Evolutionary conservation across 2,888 invertebrate species (phyloP), one percentile per base, ranked within the genome.

Genomic region (Chloromyia formosa): DNA sequence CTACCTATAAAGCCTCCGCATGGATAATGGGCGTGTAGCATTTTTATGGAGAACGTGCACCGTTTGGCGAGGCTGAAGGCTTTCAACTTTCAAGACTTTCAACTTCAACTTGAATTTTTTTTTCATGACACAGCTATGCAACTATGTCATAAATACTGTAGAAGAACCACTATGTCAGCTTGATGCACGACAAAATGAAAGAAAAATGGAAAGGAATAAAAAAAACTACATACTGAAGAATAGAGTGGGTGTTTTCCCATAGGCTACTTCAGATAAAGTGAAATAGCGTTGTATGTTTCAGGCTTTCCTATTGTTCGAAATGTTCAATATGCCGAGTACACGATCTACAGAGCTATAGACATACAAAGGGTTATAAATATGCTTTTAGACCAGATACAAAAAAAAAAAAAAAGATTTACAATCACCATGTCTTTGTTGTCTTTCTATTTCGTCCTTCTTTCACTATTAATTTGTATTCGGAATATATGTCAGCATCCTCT

Each of bases 51-150:
- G 45, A 66, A 45, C 18, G 45, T 20, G 16, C 23, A 27, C 56
- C 18, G 66, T 42, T 14, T 22, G 42, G 40, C 12, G 42, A 20
- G 40, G 14, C 16, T 71, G 71, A 20, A 71, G 71, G 40, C 71
- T 71, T 58, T 58, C 71, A 71, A 71, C 71, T 71, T 58, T 58
- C 71, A 71, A 71, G 71, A 71, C 71, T 71, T 71, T 71, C 71
- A 71, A 71, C 71, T 71, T 71, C 71, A 71, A 71, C 71, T 71
- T 71, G 71, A 71, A 71, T 40, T 40, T 71, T 49, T 40, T 40
- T 71, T 58, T 58, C n/a, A 56, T 20, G 18, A 12, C 49, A 7
- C 35, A 35, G 49, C 22, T n/a, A 23, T 58, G 71, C 71, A 58
- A 56, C 71, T 40, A 71, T 58, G 40, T 20, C 35, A 45, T 66